A percentile compares a stretch with the other conserved stretches of the same genome.
These are phyloP conservation scores for Isoperla grammatica DNA, from an alignment of 2,888 invertebrate species.

Conservation along the genomic window DNA sequence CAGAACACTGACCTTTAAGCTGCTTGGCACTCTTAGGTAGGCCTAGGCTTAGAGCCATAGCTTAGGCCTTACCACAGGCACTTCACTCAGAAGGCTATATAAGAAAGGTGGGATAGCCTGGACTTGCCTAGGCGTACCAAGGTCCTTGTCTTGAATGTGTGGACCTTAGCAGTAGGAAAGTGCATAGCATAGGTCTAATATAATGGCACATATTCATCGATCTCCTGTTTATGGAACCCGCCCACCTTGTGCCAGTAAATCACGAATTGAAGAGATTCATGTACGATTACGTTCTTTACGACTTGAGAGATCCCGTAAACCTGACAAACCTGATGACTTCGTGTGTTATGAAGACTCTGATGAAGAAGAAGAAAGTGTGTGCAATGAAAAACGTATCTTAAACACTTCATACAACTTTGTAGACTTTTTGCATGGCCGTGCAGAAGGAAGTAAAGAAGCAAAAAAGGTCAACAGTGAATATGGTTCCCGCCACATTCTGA, in stretches of 20 bases:
- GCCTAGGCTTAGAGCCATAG: too few relatives aligned
- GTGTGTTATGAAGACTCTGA: slow-evolving; percentile 84
- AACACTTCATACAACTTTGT: slow-evolving; percentile 80
- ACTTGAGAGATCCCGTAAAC: slow-evolving; percentile 68
- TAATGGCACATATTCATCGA: slow-evolving; percentile 67
- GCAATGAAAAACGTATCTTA: slow-evolving; percentile 64
- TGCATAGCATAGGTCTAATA: too few relatives aligned
- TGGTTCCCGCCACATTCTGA: slow-evolving; percentile 81
- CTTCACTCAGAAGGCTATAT: too few relatives aligned
- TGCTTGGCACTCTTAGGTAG: too few relatives aligned
- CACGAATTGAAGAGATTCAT: slow-evolving; percentile 67
- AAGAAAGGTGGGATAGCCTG: too few relatives aligned
- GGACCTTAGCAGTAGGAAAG: too few relatives aligned
- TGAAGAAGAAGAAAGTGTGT: slow-evolving; percentile 74
- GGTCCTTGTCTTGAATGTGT: too few relatives aligned
- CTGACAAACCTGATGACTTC: slow-evolving; percentile 86
- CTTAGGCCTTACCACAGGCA: too few relatives aligned
- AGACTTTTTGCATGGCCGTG: slow-evolving; percentile 75
- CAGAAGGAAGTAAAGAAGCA: slow-evolving; percentile 64
- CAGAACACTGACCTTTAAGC: too few relatives aligned
- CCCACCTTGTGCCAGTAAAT: slow-evolving; percentile 69
- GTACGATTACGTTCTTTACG: slow-evolving; percentile 57
- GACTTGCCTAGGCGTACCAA: too few relatives aligned
- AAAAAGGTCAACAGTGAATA: slow-evolving; percentile 70
- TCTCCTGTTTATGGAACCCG: slow-evolving; percentile 65